Evolutionary conservation across 2,797 vertebrate species (phyloP), one percentile per base, ranked within the genome.

Genomic region (Lerista edwardsae): DNA sequence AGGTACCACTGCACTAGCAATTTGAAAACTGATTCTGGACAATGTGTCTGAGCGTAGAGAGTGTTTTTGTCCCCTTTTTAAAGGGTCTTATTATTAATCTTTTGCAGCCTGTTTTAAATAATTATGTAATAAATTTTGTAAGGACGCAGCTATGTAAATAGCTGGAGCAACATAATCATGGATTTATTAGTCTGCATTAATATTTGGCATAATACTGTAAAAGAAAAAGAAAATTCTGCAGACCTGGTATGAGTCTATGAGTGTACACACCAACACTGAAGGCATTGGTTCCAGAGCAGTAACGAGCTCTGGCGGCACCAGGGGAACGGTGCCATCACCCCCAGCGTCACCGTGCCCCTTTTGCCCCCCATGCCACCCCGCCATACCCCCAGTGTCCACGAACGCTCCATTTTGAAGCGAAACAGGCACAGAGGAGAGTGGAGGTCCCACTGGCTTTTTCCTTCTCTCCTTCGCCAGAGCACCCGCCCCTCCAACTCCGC

Each of bases 241-340:
- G 39, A 2, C 41, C 71, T 0, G 51, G 57, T 25, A 25, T 90
- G 0, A 0, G 31, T 39, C 19, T 23, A 14, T n/a, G n/a, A n/a
- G n/a, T n/a, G 41, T 0, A 0, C 57, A 8, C 19, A 9, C 21
- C 19, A 71, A 36, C 36, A 39, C 11, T 39, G 36, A 71, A 71
- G 36, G 68, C 68, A 41, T 36, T 71, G 36, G 31, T 36, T 51
- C 6, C 47, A 51, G 47, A 12, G 6, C 47, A n/a, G n/a, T n/a
- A n/a, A n/a, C n/a, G n/a, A n/a, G n/a, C n/a, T n/a, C n/a, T n/a
- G n/a, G n/a, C n/a, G n/a, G 47, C 47, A 75, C 31, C 55, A 14
- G 76, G 10, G 57, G 61, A 51, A 87, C 6, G 2, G 41, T 75
- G n/a, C n/a, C n/a, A n/a, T n/a, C n/a, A n/a, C n/a, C n/a, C n/a